Percentiles rank a stretch among this genome's conserved stretches.
Conservation (phyloP, 2,797 vertebrate species). For the Manis pentadactyla region DNA sequence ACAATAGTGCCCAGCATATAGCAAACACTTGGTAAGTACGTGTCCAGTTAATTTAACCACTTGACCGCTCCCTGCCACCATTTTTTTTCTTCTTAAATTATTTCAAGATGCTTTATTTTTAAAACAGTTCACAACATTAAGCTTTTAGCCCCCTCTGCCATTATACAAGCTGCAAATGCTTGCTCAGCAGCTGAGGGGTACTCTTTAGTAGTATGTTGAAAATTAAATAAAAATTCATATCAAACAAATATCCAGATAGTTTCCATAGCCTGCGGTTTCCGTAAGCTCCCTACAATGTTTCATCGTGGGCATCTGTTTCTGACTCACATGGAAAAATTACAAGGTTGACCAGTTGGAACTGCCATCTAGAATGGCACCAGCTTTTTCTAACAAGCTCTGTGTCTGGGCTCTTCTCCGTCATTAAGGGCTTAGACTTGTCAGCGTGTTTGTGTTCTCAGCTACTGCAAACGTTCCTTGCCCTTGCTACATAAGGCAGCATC, state of each 20-base stretch:
- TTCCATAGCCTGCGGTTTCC: slow-evolving; percentile 90
- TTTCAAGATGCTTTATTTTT: slow-evolving; percentile 87
- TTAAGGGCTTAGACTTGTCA: not conserved
- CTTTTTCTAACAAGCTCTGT: slow-evolving; percentile 15
- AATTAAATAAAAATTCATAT: slow-evolving; percentile 86
- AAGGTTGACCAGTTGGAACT: not conserved
- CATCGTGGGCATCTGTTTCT: not conserved
- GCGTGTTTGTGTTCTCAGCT: not conserved
- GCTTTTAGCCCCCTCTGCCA: slow-evolving; percentile 79
- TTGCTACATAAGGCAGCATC: not conserved
- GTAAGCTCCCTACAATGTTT: not conserved
- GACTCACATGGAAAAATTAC: not conserved
- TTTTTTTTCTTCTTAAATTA: not conserved
- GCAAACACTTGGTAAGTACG: not conserved
- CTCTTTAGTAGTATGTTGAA: slow-evolving; percentile 84
- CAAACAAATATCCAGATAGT: slow-evolving; percentile 91
- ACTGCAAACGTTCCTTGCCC: not conserved
- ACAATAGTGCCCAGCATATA: not conserved
- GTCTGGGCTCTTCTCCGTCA: not conserved
- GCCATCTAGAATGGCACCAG: not conserved
- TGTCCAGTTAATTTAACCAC: not conserved
- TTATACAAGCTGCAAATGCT: slow-evolving; percentile 87
- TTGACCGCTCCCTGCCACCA: not conserved
- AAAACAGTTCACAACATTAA: slow-evolving; percentile 85
- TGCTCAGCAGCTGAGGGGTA: slow-evolving; percentile 84